Evolutionary conservation across 2,113 vertebrate species (phyloP), one percentile per base, ranked within the genome.

Genomic region (Danionella cerebrum): DNA sequence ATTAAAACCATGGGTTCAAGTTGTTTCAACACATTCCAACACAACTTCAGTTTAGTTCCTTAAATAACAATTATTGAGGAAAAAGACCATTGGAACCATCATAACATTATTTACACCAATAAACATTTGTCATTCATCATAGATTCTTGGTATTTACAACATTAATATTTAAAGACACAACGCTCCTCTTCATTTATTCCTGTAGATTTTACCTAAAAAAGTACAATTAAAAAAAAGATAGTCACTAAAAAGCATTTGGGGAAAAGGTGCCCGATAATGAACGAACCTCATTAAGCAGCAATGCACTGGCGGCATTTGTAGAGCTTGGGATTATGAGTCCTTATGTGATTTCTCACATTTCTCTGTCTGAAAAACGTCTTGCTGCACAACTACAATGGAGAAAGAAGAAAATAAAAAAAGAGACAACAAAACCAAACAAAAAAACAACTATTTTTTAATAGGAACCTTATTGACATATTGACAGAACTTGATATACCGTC

Each of bases 251-350:
- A 13, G 8, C 18, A 16, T n/a, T 4, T n/a, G n/a, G n/a, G n/a
- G n/a, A n/a, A n/a, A n/a, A n/a, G n/a, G n/a, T n/a, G n/a, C n/a
- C n/a, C n/a, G 11, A 33, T 47, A 29, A 60, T 12, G 41, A 6
- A 21, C 41, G 27, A 12, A 54, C 79, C 73, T 88, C 83, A 87
- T 52, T 82, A 81, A 19, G 82, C 78, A 3, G 76, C 69, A 24
- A 89, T 80, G 77, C 89, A 90, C 73, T 80, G 83, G 55, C 83
- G 81, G 64, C 88, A 90, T 82, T 85, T 89, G 78, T 90, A 90
- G 75, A 90, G 79, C 75, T 85, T 89, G 66, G 87, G 85, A 69
- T 89, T 86, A 0, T 90, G 89, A 45, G 83, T 89, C 69, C 79
- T 85, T 76, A 90, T 87, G 79, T 90, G 89, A 66, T 79, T 87